Conservation (phyloP, 1,140 invertebrate species). For the Zeugodacus cucurbitae region DNA sequence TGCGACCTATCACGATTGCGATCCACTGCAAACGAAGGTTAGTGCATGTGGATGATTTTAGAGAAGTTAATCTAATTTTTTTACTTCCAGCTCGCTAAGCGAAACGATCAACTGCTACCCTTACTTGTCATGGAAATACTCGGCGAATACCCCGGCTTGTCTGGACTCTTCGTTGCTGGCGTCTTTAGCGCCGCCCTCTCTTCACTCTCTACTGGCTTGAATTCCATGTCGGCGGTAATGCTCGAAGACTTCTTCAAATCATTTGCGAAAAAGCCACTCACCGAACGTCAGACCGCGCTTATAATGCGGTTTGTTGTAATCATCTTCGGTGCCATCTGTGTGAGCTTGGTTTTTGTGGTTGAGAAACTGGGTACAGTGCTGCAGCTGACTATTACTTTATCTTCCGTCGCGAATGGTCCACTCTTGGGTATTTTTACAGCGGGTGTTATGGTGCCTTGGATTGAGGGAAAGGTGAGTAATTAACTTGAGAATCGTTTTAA, state of each 20-base stretch:
- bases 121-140: slow-evolving; percentile 85
- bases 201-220: slow-evolving; percentile 89
- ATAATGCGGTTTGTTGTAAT: slow-evolving; percentile 78
- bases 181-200: slow-evolving; percentile 89
- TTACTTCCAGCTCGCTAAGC: slow-evolving; percentile 70
- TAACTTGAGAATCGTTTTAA: background rate
- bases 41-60: too few relatives aligned
- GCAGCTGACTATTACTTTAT: slow-evolving; percentile 74
- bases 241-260: slow-evolving; percentile 82
- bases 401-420: slow-evolving; percentile 78
- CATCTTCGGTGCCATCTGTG: slow-evolving; percentile 74
- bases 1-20: slow-evolving; percentile 85
- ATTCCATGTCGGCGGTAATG: slow-evolving; percentile 91
- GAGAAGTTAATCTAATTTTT: too few relatives aligned
- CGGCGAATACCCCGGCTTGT: slow-evolving; percentile 77
- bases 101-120: slow-evolving; percentile 80
- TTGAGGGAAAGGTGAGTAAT: slow-evolving; percentile 69
- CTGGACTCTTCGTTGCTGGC: slow-evolving; percentile 86
- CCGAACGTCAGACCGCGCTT: slow-evolving; percentile 72
- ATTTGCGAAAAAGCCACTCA: slow-evolving; percentile 72
- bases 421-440: slow-evolving; percentile 83
- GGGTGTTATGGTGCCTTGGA: slow-evolving; percentile 83
- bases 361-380: slow-evolving; percentile 74
- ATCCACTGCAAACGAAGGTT: slow-evolving; percentile 79
- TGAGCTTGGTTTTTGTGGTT: slow-evolving; percentile 72